phyloP scores from a whole-genome alignment of 2,888 invertebrate species.

The Dryadula phaetusa region DNA sequence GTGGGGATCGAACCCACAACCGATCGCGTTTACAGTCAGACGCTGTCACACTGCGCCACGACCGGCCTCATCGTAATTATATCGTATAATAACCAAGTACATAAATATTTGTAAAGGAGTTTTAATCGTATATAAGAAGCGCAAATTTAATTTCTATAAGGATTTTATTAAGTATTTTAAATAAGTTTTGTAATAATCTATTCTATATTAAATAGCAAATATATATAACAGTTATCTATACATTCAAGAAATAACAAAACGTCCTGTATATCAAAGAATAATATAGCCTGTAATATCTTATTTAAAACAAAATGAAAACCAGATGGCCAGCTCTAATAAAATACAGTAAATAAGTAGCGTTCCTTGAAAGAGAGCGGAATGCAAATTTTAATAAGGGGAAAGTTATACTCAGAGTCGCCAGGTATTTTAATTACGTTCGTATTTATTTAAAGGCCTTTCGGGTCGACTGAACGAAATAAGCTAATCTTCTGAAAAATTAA shows the following conservation, averaged over 20 bases:
- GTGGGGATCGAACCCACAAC: no score
- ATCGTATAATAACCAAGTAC: no score
- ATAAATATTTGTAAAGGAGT: no score
- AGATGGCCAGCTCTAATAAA: conserved; percentile 40
- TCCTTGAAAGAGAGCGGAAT: conserved; percentile 40
- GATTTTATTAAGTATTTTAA: no score
- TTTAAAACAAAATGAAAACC: conserved; percentile 36
- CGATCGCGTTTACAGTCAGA: no score
- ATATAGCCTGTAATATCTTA: conserved; percentile 30
- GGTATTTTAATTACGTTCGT: conserved; percentile 49
- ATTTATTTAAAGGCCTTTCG: conserved; percentile 43
- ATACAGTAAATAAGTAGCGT: conserved; percentile 42
- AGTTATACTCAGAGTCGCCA: conserved; percentile 47
- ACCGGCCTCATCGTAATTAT: no score
- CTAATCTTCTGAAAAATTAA: conserved; percentile 28
- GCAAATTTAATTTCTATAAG: no score
- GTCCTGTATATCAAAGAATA: conserved; percentile 21
- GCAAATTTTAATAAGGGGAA: conserved; percentile 48
- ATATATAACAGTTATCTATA: neutral
- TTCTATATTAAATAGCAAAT: neutral
- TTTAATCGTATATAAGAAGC: no score
- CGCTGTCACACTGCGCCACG: no score
- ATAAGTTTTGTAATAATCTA: neutral
- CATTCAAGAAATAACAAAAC: neutral
- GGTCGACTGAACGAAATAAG: conserved; percentile 33